Percentiles rank a stretch among this genome's conserved stretches.
These are phyloP conservation scores for Gastracanthus pulcherrimus DNA, from an alignment of 2,888 invertebrate genomes.

Conservation along the genomic window DNA sequence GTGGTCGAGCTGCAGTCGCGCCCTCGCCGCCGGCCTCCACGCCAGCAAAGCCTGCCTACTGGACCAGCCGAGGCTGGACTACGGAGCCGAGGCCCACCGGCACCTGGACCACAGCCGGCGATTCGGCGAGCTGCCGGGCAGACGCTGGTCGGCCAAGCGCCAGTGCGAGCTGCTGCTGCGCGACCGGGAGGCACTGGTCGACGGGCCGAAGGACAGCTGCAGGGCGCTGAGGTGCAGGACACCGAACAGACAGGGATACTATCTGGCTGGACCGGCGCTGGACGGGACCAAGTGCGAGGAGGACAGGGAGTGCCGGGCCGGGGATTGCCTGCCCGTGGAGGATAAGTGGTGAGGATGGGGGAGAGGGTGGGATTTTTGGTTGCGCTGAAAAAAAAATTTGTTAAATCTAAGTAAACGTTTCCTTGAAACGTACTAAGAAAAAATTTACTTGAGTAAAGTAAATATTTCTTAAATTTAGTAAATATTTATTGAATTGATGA, in stretches of 20 bases:
- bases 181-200: constrained; percentile 83
- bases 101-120: constrained; percentile 81
- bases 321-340: constrained; percentile 65
- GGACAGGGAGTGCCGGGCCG: constrained; percentile 79
- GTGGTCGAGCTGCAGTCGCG: constrained; percentile 88
- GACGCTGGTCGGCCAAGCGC: constrained; percentile 85
- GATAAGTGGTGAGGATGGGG: constrained; percentile 47
- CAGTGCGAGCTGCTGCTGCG: constrained; percentile 87
- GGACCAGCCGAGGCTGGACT: constrained; percentile 82
- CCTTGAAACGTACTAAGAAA: too few relatives aligned
- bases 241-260: constrained; percentile 86
- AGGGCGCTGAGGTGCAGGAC: constrained; percentile 85
- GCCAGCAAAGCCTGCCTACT: constrained; percentile 79
- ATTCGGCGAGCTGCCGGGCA: constrained; percentile 84
- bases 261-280: constrained; percentile 89
- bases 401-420: too few relatives aligned
- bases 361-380: too few relatives aligned
- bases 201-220: constrained; percentile 79
- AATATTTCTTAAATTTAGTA: too few relatives aligned
- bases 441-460: too few relatives aligned
- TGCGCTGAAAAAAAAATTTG: too few relatives aligned
- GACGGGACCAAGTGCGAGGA: constrained; percentile 88
- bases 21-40: constrained; percentile 79
- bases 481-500: too few relatives aligned
- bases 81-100: constrained; percentile 69